phyloP scores from a whole-genome alignment of 2,113 vertebrate species.

The Megaleporinus macrocephalus region DNA sequence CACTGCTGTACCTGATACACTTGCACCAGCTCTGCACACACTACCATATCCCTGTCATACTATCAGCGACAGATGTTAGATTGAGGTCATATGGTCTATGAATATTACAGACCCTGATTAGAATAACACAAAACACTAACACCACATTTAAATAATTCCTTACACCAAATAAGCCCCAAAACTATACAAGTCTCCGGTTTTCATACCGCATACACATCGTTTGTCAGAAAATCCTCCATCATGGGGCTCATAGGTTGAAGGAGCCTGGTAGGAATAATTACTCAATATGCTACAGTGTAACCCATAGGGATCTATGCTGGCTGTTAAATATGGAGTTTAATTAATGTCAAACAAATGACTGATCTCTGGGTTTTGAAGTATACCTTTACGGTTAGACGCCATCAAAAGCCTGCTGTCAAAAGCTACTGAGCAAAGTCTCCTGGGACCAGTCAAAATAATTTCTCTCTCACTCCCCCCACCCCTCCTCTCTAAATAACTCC shows the following conservation, averaged over 20 bases:
- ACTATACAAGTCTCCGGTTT: not conserved
- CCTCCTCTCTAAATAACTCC: not conserved
- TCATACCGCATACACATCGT: not conserved
- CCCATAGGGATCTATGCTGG: not conserved
- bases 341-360: conserved; percentile 36
- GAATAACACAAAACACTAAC: no score
- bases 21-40: no score
- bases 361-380: conserved; percentile 2
- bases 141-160: no score
- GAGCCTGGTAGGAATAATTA: conserved; percentile 17
- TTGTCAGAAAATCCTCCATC: not conserved
- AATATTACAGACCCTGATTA: no score
- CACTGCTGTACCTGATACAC: no score
- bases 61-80: no score
- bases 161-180: not conserved
- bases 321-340: conserved; percentile 22
- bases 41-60: no score
- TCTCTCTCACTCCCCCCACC: conserved; percentile 4
- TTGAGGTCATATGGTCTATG: no score
- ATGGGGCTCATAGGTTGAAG: not conserved
- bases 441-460: not conserved
- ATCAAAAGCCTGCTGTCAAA: conserved; percentile 4
- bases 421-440: conserved; percentile 17
- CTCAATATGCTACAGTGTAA: not conserved
- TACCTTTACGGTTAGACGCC: not conserved